Conservation (phyloP, 92 coral and sea anemone genomes). For the Diadumene lineata region DNA sequence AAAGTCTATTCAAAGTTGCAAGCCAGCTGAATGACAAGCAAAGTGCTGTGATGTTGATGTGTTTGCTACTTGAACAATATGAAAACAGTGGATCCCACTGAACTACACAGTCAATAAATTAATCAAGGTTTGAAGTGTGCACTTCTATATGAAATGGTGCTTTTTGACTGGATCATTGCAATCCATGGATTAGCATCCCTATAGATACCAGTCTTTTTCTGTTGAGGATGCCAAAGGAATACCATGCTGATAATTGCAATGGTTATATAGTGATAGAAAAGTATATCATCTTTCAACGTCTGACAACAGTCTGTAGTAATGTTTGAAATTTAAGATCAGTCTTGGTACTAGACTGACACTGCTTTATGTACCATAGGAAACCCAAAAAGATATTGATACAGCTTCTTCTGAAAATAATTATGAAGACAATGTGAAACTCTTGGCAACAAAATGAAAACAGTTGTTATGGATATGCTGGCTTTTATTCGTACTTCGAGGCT, state of each 20-base stretch:
- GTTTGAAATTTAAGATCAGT: background rate
- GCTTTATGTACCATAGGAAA: background rate
- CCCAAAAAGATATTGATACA: background rate
- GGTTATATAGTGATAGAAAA: background rate
- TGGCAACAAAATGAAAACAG: background rate
- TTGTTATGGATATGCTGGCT: too few species aligned
- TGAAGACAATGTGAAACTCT: background rate
- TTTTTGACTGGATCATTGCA: background rate
- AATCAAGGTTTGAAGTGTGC: background rate
- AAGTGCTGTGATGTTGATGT: too few species aligned
- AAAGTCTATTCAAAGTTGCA: too few species aligned
- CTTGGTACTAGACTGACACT: background rate
- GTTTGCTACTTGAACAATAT: too few species aligned
- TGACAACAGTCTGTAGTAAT: background rate
- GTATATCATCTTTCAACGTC: background rate
- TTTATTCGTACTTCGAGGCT: too few species aligned
- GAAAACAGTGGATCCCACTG: too few species aligned
- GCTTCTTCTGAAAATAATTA: background rate
- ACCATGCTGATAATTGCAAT: background rate
- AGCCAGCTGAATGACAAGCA: too few species aligned
- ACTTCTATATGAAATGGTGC: background rate
- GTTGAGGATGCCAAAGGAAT: background rate
- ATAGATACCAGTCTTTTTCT: conserved; percentile 2
- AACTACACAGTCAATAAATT: too few species aligned
- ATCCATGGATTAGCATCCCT: background rate